Evolutionary conservation across 2,888 invertebrate species (phyloP).

Genomic region (Eupeodes latifasciatus): DNA sequence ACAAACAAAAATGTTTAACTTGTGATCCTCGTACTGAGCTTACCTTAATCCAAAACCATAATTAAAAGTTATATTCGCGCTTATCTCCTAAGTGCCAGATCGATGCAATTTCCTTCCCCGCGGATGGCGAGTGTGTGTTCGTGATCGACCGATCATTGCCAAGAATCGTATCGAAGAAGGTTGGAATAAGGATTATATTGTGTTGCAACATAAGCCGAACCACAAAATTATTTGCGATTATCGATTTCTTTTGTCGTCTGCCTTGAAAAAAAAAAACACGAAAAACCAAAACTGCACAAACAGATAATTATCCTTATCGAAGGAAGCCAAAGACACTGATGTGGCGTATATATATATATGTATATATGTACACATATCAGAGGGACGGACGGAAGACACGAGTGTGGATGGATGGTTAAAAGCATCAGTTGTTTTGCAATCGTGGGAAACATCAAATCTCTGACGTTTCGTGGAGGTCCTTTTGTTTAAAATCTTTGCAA

Average conservation of each 20-base stretch:
- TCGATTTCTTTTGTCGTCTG: conserved; percentile 75
- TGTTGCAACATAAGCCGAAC: conserved; percentile 26
- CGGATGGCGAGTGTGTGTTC: conserved; percentile 30
- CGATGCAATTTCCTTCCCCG: conserved; percentile 56
- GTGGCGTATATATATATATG: neutral
- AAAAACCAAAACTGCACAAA: conserved; percentile 51
- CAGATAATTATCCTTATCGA: conserved; percentile 72
- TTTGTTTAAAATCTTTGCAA: conserved; percentile 48
- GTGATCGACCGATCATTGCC: conserved; percentile 61
- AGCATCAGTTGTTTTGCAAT: conserved; percentile 44
- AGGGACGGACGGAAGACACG: neutral
- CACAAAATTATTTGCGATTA: conserved; percentile 73
- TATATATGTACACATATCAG: neutral
- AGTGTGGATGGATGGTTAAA: neutral
- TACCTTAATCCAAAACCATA: conserved; percentile 54
- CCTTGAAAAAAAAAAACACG: conserved; percentile 12
- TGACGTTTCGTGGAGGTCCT: conserved; percentile 72
- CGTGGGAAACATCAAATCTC: conserved; percentile 72
- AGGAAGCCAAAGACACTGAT: conserved; percentile 28
- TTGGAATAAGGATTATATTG: conserved; percentile 14
- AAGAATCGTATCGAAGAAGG: conserved; percentile 5
- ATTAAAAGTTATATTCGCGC: conserved; percentile 75
- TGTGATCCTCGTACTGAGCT: conserved; percentile 27
- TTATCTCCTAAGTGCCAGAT: conserved; percentile 73
- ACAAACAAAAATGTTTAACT: conserved; percentile 62